Percentiles rank a stretch among this genome's conserved stretches.
phyloP scores from a whole-genome alignment of 2,113 vertebrate species.

The Lepisosteus osseus region DNA sequence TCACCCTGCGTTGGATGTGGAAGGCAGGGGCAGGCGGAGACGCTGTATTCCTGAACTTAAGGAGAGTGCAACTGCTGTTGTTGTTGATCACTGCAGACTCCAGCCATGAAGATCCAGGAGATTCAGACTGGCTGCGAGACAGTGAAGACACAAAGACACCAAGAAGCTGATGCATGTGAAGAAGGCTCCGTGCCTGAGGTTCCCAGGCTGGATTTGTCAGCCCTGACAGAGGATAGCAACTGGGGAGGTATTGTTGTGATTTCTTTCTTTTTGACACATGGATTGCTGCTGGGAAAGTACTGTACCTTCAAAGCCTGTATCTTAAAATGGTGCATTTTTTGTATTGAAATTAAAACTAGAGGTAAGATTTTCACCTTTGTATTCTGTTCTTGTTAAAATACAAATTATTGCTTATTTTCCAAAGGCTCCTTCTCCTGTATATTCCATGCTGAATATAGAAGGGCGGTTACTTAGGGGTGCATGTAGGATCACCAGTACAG shows the following conservation, averaged over 20 bases:
- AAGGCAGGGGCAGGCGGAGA: conserved; percentile 47
- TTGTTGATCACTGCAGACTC: conserved; percentile 70
- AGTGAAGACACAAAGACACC: conserved; percentile 61
- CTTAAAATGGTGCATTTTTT: no score
- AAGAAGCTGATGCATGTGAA: conserved; percentile 66
- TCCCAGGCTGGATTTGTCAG: conserved; percentile 81
- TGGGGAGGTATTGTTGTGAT: conserved; percentile 83
- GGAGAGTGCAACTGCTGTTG: conserved; percentile 47
- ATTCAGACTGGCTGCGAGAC: conserved; percentile 69
- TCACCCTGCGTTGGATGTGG: conserved; percentile 32
- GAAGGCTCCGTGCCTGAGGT: conserved; percentile 69
- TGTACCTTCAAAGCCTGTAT: no score
- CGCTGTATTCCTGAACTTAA: conserved; percentile 57
- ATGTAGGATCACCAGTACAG: no score
- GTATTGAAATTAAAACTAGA: no score
- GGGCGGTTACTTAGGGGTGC: no score
- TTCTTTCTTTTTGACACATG: neutral
- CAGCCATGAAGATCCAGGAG: conserved; percentile 95
- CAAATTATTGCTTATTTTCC: no score
- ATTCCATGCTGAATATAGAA: no score
- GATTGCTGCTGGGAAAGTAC: no score
- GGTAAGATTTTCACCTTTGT: no score
- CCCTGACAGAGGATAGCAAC: conserved; percentile 76
- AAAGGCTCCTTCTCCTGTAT: no score
- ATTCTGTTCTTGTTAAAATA: no score